These are phyloP conservation scores for Lordiphosa mommai DNA, from an alignment of 1,140 invertebrate genomes.

Conservation along the genomic window DNA sequence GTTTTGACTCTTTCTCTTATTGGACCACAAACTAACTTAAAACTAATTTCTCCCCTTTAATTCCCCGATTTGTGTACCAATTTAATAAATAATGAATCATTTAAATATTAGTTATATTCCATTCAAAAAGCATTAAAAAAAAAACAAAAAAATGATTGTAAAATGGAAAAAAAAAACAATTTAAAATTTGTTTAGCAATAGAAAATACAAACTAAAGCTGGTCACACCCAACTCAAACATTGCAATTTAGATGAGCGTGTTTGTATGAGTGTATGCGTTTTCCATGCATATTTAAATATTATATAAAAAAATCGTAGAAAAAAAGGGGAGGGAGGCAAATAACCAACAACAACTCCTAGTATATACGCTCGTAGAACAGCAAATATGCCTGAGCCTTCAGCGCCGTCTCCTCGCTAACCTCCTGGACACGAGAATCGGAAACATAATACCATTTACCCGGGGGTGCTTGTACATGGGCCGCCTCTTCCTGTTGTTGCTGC, in stretches of 20 bases:
- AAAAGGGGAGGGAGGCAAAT: too few relatives aligned
- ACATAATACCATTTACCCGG: conserved; percentile 94
- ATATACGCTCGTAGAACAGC: conserved; percentile 96
- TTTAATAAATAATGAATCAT: conserved; percentile 1
- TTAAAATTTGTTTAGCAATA: neutral
- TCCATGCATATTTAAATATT: neutral
- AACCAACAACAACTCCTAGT: conserved; percentile 79
- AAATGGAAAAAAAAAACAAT: neutral
- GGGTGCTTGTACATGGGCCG: conserved; percentile 81
- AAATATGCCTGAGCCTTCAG: conserved; percentile 96
- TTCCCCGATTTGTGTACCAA: too few relatives aligned
- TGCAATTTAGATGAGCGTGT: conserved; percentile 4
- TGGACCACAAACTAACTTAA: neutral
- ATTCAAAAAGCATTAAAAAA: conserved; percentile 6
- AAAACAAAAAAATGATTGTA: neutral
- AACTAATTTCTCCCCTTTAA: neutral
- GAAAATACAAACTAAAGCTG: conserved; percentile 3
- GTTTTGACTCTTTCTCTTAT: conserved; percentile 2
- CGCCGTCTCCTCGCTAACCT: conserved; percentile 90
- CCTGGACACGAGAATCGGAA: conserved; percentile 91
- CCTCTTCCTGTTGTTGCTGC: conserved; percentile 29
- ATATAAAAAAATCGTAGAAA: conserved; percentile 1
- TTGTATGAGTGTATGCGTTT: neutral
- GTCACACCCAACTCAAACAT: too few relatives aligned
- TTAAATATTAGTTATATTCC: neutral